Base-by-base conservation (phyloP, 2,113 vertebrate genomes). In the Mohoua ochrocephala region DNA sequence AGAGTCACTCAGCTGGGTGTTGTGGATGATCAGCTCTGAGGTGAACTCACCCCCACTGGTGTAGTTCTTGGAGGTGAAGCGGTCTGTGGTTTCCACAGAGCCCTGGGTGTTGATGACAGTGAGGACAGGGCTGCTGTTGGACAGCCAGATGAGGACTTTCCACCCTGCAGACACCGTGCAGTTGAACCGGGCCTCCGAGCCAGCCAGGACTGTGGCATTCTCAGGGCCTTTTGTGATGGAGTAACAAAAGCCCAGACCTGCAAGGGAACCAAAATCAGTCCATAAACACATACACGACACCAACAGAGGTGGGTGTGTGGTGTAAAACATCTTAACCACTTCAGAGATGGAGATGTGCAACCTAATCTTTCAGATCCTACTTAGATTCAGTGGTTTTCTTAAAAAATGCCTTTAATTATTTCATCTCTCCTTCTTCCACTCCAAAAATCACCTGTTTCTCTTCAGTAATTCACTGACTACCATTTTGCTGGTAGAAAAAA, bases 91-190 rank as follows among this genome's bases (percentile, higher is more conserved):
- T 47, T 97, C 96, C 68, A 99, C 84, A 64, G 96, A 9, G n/a
- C 97, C 97, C 3, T 21, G 61, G 27, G 79, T 20, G 3, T 26
- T 97, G 41, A 95, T 7, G 61, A 99, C 93, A 53, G 97, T 98
- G 89, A 99, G 96, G 6, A 97, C 89, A 37, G 96, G 95, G 0
- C 27, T 73, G 17, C 79, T 85, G 1, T 98, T 84, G 53, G 98
- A 92, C 39, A 97, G 52, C 99, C 99, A 99, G 61, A 98, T 96
- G 97, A 99, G 98, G n/a, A 98, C 93, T 5, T 60, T 60, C 99
- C 99, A 99, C 10, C 84, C 69, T 4, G 23, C 37, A 0, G 96
- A 89, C 41, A 98, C 85, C 1, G 97, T 98, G 96, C 99, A 99
- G 80, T 98, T 99, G 89, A 99, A 98, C 4, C 74, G 96, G 16